Evolutionary conservation across 2,113 vertebrate genomes (phyloP).

Genomic region (Perca schrenkii): DNA sequence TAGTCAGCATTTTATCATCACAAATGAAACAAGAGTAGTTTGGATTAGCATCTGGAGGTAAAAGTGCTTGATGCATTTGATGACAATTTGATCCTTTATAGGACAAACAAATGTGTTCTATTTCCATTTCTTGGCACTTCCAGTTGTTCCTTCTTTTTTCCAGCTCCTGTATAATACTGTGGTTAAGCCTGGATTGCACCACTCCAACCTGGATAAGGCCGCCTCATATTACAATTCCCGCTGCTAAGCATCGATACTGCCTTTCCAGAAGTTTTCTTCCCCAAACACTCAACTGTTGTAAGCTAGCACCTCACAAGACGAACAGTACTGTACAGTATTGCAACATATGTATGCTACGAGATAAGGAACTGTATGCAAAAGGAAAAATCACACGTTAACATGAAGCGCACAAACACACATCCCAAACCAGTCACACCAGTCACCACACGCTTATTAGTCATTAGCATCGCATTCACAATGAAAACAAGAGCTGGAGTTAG

Average conservation of each 20-base stretch:
- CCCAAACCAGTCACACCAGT: slow-evolving; percentile 29
- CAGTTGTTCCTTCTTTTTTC: slow-evolving; percentile 17
- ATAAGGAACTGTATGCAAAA: no score
- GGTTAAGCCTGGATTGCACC: slow-evolving; percentile 40
- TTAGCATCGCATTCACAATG: slow-evolving; percentile 16
- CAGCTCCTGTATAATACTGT: slow-evolving; percentile 13
- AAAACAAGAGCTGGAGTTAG: slow-evolving; percentile 20
- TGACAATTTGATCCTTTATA: neutral
- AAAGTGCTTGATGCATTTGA: neutral
- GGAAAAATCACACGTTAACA: neutral
- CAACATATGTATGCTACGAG: neutral
- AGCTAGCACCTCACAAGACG: neutral
- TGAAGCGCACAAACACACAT: neutral
- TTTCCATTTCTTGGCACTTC: neutral
- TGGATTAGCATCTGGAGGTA: neutral
- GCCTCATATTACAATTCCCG: slow-evolving; percentile 26
- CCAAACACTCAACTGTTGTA: neutral
- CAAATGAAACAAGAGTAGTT: neutral
- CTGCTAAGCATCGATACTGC: neutral
- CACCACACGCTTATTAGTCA: slow-evolving; percentile 39
- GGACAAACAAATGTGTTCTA: neutral
- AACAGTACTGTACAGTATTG: neutral
- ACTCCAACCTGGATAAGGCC: slow-evolving; percentile 26
- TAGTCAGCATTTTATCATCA: neutral
- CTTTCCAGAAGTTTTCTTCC: slow-evolving; percentile 12